Evolutionary conservation across 2,888 invertebrate genomes (phyloP).

Genomic region (Panzeria rudis): DNA sequence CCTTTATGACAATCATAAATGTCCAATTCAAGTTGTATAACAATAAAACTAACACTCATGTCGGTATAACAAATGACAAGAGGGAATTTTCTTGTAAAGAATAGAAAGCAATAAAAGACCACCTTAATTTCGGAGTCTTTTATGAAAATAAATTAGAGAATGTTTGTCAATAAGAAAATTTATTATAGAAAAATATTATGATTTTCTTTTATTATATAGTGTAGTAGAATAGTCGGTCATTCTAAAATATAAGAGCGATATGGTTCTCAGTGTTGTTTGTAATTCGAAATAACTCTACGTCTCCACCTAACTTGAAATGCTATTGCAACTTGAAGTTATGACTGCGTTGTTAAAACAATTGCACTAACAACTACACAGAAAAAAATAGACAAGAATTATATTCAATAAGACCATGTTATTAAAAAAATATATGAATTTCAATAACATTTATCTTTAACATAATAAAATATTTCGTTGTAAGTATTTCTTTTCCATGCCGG

Average conservation of each 20-base stretch:
- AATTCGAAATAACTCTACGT: no score
- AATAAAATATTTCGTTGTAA: no score
- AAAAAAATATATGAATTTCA: no score
- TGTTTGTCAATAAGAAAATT: constrained; percentile 54
- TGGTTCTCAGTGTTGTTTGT: not conserved
- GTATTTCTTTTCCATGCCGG: no score
- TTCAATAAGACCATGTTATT: no score
- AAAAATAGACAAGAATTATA: no score
- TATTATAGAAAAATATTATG: constrained; percentile 59
- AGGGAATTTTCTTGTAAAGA: not conserved
- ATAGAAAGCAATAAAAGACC: constrained; percentile 37
- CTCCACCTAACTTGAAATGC: no score
- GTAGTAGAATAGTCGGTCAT: not conserved
- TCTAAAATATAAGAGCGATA: no score
- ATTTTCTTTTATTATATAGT: not conserved
- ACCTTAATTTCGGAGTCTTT: constrained; percentile 18
- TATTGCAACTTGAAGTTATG: no score
- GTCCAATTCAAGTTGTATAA: constrained; percentile 23
- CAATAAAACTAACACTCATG: constrained; percentile 19
- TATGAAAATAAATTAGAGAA: constrained; percentile 20
- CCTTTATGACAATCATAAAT: constrained; percentile 68
- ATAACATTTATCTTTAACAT: no score
- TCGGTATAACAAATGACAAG: constrained; percentile 40
- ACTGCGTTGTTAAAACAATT: no score
- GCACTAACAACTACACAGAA: no score